phyloP scores from a whole-genome alignment of 2,888 invertebrate genomes.

The Gasteruption jaculator region DNA sequence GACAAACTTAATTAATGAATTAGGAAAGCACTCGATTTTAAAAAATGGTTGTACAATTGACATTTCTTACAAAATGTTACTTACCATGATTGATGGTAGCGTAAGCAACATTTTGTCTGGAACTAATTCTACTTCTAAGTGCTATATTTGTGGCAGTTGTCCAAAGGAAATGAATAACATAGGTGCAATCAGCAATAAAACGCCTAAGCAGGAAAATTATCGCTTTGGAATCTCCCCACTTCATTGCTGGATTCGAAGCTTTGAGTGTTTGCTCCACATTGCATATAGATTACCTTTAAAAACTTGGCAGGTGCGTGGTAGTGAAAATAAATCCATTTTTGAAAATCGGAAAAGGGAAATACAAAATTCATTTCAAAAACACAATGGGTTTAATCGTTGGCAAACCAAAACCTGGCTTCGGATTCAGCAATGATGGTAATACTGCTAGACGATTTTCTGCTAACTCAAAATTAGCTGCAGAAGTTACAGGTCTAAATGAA shows the following conservation, averaged over 20 bases:
- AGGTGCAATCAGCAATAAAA: no score
- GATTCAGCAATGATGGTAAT: background rate
- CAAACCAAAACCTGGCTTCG: background rate
- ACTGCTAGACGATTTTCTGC: slow-evolving; percentile 7
- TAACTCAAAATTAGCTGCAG: background rate
- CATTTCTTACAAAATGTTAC: slow-evolving; percentile 20
- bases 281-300: no score
- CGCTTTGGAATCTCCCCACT: slow-evolving; percentile 25
- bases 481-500: no score
- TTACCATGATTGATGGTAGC: slow-evolving; percentile 29
- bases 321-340: no score
- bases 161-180: slow-evolving; percentile 19
- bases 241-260: slow-evolving; percentile 28
- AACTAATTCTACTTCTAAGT: slow-evolving; percentile 19
- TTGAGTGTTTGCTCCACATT: no score
- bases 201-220: slow-evolving; percentile 16
- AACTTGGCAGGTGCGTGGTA: no score
- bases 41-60: no score
- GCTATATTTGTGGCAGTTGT: slow-evolving; percentile 21
- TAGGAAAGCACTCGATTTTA: no score
- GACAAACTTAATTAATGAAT: no score
- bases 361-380: no score
- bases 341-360: no score
- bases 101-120: slow-evolving; percentile 22
- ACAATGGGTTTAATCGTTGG: no score